phyloP scores from a whole-genome alignment of 1,140 invertebrate species.

The Sitodiplosis mosellana region DNA sequence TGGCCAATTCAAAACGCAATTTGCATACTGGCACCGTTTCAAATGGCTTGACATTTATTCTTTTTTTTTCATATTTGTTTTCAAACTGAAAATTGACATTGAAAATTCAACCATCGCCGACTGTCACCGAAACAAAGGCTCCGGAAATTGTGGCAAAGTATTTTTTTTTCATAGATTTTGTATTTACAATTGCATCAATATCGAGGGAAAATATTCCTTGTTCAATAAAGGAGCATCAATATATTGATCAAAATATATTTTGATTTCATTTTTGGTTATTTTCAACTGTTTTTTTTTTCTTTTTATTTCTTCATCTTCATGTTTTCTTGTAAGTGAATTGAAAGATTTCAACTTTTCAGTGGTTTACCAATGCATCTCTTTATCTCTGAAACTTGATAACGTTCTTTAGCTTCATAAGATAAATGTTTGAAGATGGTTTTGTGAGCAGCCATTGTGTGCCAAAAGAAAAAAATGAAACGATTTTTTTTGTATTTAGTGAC shows the following conservation, averaged over 20 bases:
- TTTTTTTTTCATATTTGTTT: no score
- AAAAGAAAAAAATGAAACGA: neutral
- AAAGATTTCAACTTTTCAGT: neutral
- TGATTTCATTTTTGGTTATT: neutral
- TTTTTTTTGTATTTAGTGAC: neutral
- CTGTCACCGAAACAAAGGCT: no score
- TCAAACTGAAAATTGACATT: no score
- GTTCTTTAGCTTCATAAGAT: neutral
- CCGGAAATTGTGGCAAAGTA: neutral
- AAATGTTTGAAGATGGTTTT: neutral
- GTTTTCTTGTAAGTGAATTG: neutral
- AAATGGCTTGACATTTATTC: no score
- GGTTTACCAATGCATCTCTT: neutral
- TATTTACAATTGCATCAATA: neutral
- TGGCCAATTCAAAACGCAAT: no score
- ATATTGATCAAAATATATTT: neutral
- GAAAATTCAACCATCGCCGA: no score
- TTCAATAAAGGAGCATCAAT: neutral
- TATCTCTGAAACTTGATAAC: constrained; percentile 3
- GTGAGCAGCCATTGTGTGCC: neutral
- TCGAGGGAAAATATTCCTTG: no score
- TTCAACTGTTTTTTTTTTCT: neutral
- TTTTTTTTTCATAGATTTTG: neutral
- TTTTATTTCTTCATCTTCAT: neutral
- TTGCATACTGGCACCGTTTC: no score